Evolutionary conservation across 2,888 invertebrate genomes (phyloP).

Genomic region (Meliscaeva auricollis): DNA sequence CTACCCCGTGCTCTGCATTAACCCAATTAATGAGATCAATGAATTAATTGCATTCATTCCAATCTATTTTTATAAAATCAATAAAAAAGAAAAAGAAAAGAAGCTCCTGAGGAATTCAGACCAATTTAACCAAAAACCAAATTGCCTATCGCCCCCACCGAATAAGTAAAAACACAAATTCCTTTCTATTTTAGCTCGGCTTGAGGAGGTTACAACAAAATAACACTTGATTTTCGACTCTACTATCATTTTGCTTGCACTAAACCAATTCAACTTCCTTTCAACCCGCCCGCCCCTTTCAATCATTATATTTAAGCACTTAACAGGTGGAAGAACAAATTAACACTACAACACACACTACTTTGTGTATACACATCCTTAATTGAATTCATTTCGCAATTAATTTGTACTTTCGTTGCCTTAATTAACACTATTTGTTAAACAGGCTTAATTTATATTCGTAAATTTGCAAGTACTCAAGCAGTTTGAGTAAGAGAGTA

Average conservation of each 20-base stretch:
- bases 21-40: slow-evolving; percentile 55
- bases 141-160: not conserved
- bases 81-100: not conserved
- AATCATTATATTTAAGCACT: slow-evolving; percentile 10
- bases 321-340: slow-evolving; percentile 37
- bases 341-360: slow-evolving; percentile 15
- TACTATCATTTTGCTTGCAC: too few relatives aligned
- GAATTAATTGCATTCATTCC: slow-evolving; percentile 47
- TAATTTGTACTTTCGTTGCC: slow-evolving; percentile 25
- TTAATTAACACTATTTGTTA: slow-evolving; percentile 20
- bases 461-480: not conserved
- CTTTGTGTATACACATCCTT: slow-evolving; percentile 15
- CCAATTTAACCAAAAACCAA: not conserved
- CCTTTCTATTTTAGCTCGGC: not conserved
- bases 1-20: slow-evolving; percentile 30
- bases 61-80: slow-evolving; percentile 40
- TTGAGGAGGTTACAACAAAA: not conserved
- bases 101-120: slow-evolving; percentile 26
- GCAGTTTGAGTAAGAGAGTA: not conserved
- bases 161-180: not conserved
- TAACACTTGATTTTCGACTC: slow-evolving; percentile 2
- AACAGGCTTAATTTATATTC: slow-evolving; percentile 22
- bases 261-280: too few relatives aligned
- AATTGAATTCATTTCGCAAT: slow-evolving; percentile 33
- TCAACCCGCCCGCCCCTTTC: not conserved